A percentile compares a stretch with the other conserved stretches of the same genome.
phyloP scores from a whole-genome alignment of 2,888 invertebrate genomes.

The Cotesia congregata region DNA sequence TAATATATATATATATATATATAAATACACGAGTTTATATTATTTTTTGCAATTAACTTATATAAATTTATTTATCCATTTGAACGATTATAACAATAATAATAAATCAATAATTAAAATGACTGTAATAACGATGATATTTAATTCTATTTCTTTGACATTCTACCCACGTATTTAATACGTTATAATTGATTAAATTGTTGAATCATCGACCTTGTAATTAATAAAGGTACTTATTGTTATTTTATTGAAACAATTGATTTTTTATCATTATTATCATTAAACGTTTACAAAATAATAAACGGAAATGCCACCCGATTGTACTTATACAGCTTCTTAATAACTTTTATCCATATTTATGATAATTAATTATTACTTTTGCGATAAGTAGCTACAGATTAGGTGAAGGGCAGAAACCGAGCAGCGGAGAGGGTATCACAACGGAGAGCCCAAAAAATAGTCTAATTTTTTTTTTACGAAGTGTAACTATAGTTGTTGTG shows the following conservation, averaged over 20 bases:
- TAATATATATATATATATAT: conserved; percentile 10
- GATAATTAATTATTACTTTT: background rate
- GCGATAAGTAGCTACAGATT: background rate
- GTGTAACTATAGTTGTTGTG: no score
- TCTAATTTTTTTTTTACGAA: no score
- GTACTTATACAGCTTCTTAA: background rate
- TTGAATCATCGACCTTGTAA: conserved; percentile 50
- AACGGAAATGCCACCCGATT: background rate
- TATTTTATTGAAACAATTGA: background rate
- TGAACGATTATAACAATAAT: background rate
- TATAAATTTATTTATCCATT: conserved; percentile 11
- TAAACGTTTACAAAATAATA: background rate
- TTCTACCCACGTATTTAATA: conserved; percentile 35
- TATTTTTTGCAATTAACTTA: conserved; percentile 8
- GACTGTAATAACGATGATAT: conserved; percentile 3
- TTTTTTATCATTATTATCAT: background rate
- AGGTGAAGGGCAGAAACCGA: no score
- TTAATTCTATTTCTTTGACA: background rate
- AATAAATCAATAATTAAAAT: conserved; percentile 16
- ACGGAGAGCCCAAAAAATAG: no score
- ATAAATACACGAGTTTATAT: background rate
- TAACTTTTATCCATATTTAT: background rate
- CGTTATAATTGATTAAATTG: conserved; percentile 52
- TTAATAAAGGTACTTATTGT: conserved; percentile 37
- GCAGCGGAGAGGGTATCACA: no score